Base-by-base conservation (phyloP, 1,140 invertebrate species). In the Mercenaria mercenaria region DNA sequence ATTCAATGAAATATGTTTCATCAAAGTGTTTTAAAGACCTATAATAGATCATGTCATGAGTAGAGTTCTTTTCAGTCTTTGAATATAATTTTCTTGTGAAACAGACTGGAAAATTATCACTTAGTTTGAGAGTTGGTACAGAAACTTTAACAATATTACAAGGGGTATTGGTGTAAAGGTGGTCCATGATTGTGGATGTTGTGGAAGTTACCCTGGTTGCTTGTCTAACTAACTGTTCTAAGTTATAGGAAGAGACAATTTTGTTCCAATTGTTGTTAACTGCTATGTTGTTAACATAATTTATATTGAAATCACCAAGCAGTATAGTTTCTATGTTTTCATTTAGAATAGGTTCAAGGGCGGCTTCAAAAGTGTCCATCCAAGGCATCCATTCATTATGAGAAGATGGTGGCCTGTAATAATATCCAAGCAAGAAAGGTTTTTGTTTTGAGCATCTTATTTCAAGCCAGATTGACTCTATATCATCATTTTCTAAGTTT, bases 101-200 rank as follows among this genome's bases (percentile, higher is more conserved):
- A 2, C 43, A 47, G 8, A 43, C 72, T 34, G 72, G 72, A 29
- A 37, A 76, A 50, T 76, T 34, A 76, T 76, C 72, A 76, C 37
- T 76, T 18, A 76, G 37, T 18, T 34, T n/a, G 4, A 76, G 39
- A n/a, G 1, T 1, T 37, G 72, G 72, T 26, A 76, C 26, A 43
- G 39, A 11, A 3, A 76, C 26, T 2, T 76, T 11, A 76, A 37
- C 11, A 18, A 76, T 76, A 76, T 50, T 76, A 8, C 23, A 11
- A 4, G 72, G 72, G 1, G 11, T 76, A 23, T 76, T 76, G 2
- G 72, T 41, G 37, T 76, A 76, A 3, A 76, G 1, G 37, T 76
- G 72, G n/a, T 76, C 43, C 2, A 43, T 76, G 23, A 76, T 76
- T 41, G 72, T 76, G 10, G 72, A 76, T 39, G 72, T 43, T 13